phyloP scores from a whole-genome alignment of 2,797 vertebrate genomes.

The Xiphorhynchus erythropygius region DNA sequence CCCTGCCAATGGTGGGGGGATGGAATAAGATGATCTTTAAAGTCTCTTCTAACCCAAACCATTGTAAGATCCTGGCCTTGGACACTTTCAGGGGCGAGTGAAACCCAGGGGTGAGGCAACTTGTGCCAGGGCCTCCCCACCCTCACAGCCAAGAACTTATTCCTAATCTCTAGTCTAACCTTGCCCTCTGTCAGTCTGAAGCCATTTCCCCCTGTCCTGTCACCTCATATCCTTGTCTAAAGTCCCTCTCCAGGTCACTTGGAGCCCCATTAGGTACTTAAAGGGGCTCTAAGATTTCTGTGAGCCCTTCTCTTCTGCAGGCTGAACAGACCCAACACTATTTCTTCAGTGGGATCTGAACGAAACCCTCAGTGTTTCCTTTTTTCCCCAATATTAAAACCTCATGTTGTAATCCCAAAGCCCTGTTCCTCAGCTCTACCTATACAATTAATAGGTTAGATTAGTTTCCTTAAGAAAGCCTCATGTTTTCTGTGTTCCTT shows the following conservation, averaged over 20 bases:
- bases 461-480: not conserved
- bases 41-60: not conserved
- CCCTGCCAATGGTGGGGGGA: accelerated
- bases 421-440: not conserved
- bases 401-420: not conserved
- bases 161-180: not conserved
- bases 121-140: not conserved
- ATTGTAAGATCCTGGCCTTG: accelerated
- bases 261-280: not conserved
- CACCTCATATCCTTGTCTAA: not conserved
- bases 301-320: not conserved
- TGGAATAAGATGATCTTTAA: not conserved
- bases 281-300: not conserved
- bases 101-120: not conserved
- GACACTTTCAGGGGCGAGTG: not conserved
- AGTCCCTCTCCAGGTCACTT: not conserved
- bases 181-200: accelerated
- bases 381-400: not conserved
- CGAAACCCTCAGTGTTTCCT: not conserved
- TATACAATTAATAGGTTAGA: not conserved
- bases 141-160: not conserved
- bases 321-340: accelerated
- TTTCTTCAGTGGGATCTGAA: not conserved
- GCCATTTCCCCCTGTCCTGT: not conserved
- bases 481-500: not conserved